Evolutionary conservation across 1,140 invertebrate species (phyloP).

Genomic region (Ceratina calcarata): DNA sequence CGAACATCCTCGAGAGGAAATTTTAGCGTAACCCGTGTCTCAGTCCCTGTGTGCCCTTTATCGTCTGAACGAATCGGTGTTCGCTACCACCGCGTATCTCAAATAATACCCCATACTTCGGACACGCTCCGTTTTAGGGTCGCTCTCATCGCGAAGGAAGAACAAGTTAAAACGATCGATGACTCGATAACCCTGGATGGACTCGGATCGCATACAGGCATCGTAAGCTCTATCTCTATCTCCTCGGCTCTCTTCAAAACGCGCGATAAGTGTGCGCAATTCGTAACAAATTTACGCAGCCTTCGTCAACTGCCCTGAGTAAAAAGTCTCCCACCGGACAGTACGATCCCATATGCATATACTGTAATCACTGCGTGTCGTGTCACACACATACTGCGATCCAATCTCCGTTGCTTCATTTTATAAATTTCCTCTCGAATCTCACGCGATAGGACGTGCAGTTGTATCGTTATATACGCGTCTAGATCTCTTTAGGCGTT

Average conservation of each 20-base stretch:
- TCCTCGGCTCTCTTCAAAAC: conserved; percentile 4
- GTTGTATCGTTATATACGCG: too few species aligned
- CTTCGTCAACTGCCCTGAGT: conserved; percentile 62
- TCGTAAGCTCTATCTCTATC: conserved; percentile 38
- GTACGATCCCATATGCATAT: neutral
- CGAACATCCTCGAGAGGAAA: neutral
- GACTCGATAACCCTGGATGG: conserved; percentile 19
- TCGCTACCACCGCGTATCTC: neutral
- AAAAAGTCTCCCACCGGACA: conserved; percentile 54
- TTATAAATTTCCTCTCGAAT: too few species aligned
- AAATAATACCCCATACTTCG: neutral
- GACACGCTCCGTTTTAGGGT: conserved; percentile 5
- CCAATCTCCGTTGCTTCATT: too few species aligned
- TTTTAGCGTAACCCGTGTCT: neutral
- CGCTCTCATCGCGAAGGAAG: conserved; percentile 34
- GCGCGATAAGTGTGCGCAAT: conserved; percentile 41
- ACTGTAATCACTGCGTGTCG: neutral
- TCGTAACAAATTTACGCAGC: conserved; percentile 53
- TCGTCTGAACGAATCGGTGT: neutral
- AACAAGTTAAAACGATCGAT: conserved; percentile 19
- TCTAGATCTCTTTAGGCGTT: too few species aligned
- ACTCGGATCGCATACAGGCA: conserved; percentile 11
- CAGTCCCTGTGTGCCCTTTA: too few species aligned
- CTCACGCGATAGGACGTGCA: too few species aligned
- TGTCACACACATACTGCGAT: too few species aligned